Evolutionary conservation across 2,888 invertebrate species (phyloP), one percentile per base, ranked within the genome.

Genomic region (Phlogophora meticulosa): DNA sequence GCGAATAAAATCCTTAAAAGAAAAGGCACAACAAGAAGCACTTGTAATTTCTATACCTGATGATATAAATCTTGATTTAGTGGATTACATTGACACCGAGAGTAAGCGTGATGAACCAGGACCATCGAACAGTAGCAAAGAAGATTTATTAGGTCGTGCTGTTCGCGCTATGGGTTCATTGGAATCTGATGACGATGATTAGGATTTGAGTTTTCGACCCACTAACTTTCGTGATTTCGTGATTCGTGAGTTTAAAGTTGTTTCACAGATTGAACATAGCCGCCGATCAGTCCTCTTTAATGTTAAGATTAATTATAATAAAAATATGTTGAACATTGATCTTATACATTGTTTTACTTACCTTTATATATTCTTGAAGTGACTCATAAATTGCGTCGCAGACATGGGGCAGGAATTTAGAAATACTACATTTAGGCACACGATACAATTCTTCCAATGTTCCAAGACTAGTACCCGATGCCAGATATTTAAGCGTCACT

Each of bases 181-280:
- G 65, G 65, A 66, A 66, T 66, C 60, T 66, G 65, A 66, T 66
- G 65, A 66, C 65, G 60, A 65, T 65, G 64, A 66, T 66, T 66
- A 66, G 60, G 65, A 60, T 66, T 66, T 66, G 53, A 61, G 61
- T 61, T 66, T 66, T 61, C 66, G 66, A 66, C 66, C 66, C 66
- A 66, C 61, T 66, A 66, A 66, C 66, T 66, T 66, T 66, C 52
- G 60, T 65, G 60, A 60, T 65, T 65, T 57, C 58, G 57, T 55
- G 55, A 55, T 55, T 55, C 57, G 46, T 57, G 46, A 57, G 57
- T 57, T 57, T 57, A 46, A 57, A 66, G 66, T 66, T 66, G 61
- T 66, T 66, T 61, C 53, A 61, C 66, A 66, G 66, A 66, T 66
- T 61, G 66, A 66, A 66, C 61, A 61, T 66, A 66, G 66, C 66